Evolutionary conservation across 2,888 invertebrate species (phyloP).

Genomic region (Seira sanloemensis): DNA sequence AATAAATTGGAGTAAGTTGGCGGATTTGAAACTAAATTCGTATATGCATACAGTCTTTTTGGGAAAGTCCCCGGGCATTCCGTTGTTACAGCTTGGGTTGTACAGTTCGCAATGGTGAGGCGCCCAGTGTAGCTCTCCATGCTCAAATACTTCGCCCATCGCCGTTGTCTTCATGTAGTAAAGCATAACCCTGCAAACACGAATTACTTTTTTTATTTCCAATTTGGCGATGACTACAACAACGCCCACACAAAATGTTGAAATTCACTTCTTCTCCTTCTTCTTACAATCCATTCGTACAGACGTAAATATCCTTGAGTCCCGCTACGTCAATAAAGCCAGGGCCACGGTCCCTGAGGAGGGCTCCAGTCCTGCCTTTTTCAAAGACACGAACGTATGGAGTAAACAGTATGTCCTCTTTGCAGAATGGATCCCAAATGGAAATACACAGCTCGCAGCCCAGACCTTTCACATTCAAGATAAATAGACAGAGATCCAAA

Average conservation of each 20-base stretch:
- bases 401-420: constrained; percentile 26
- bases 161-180: constrained; percentile 43
- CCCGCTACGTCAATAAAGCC: constrained; percentile 41
- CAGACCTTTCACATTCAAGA: not conserved
- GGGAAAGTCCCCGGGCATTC: not conserved
- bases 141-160: constrained; percentile 42
- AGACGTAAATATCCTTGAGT: constrained; percentile 49
- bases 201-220: not conserved
- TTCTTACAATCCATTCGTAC: constrained; percentile 60
- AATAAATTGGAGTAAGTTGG: not conserved
- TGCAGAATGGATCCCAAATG: constrained; percentile 55
- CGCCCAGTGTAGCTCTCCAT: constrained; percentile 47
- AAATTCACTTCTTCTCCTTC: not conserved
- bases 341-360: constrained; percentile 41
- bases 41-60: constrained; percentile 25
- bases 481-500: not conserved
- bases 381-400: constrained; percentile 50
- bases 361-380: constrained; percentile 23
- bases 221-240: not conserved
- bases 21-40: not conserved
- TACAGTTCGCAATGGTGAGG: constrained; percentile 52
- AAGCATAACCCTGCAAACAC: constrained; percentile 42
- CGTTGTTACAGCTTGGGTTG: constrained; percentile 39
- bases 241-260: not conserved
- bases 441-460: not conserved